A percentile compares a stretch with the other conserved stretches of the same genome.
phyloP scores from a whole-genome alignment of 1,140 invertebrate genomes.

The Lordiphosa collinella region DNA sequence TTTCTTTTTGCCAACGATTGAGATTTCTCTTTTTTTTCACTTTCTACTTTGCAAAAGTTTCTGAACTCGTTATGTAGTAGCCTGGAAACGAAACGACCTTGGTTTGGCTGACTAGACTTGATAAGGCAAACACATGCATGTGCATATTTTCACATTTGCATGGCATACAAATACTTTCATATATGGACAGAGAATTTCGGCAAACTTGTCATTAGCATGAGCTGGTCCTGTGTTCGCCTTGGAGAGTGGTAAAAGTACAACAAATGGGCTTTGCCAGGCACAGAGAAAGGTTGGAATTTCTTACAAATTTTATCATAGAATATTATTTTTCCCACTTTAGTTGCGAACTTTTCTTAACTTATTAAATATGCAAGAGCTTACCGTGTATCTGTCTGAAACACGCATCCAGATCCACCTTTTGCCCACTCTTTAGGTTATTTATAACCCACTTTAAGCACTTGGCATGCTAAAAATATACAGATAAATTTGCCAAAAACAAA shows the following conservation, averaged over 20 bases:
- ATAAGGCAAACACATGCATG: conserved; percentile 1
- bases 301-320: no score
- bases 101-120: conserved; percentile 7
- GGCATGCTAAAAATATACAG: conserved; percentile 19
- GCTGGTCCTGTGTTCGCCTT: no score
- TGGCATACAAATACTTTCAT: background rate
- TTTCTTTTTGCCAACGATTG: background rate
- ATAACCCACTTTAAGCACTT: conserved; percentile 13
- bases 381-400: conserved; percentile 1
- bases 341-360: no score
- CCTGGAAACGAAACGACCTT: background rate
- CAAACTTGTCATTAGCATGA: conserved; percentile 11
- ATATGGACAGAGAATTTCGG: background rate
- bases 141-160: background rate
- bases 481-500: background rate
- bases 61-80: no score
- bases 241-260: no score
- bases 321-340: no score
- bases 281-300: no score
- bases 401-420: background rate
- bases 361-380: no score
- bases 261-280: no score
- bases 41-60: conserved; percentile 1
- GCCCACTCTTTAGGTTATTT: conserved; percentile 10
- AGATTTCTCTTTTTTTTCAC: background rate